Evolutionary conservation across 2,113 vertebrate species (phyloP).

Genomic region (Menidia beryllina): DNA sequence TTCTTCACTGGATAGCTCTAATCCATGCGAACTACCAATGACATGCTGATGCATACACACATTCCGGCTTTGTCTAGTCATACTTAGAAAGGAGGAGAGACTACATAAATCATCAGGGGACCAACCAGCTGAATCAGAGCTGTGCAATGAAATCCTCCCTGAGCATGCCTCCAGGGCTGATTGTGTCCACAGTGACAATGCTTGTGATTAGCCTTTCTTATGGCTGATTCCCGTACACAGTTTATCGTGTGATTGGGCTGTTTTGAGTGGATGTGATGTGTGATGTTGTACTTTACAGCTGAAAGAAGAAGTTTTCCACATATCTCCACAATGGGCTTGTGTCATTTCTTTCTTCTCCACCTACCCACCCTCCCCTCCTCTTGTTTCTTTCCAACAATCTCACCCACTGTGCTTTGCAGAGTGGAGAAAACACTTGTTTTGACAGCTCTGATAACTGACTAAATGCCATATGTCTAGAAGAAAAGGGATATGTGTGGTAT

Average conservation of each 20-base stretch:
- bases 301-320: constrained; percentile 15
- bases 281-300: too few relatives aligned
- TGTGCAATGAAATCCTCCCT: constrained; percentile 48
- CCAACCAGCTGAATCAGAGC: constrained; percentile 47
- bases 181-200: constrained; percentile 63
- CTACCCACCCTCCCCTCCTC: not conserved
- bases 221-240: constrained; percentile 26
- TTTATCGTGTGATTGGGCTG: constrained; percentile 3
- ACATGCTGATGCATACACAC: constrained; percentile 43
- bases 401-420: constrained; percentile 47
- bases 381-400: constrained; percentile 45
- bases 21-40: constrained; percentile 22
- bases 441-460: constrained; percentile 71
- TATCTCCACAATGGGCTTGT: constrained; percentile 15
- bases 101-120: constrained; percentile 47
- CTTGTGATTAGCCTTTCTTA: constrained; percentile 63
- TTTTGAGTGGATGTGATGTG: constrained; percentile 32
- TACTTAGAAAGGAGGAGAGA: constrained; percentile 13
- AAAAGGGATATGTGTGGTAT: constrained; percentile 37
- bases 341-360: constrained; percentile 7
- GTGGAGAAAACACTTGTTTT: constrained; percentile 69
- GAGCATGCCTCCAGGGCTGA: constrained; percentile 63
- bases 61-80: constrained; percentile 35
- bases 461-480: constrained; percentile 66
- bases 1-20: constrained; percentile 17